Evolutionary conservation across 2,113 vertebrate genomes (phyloP).

Genomic region (Turnix velox): DNA sequence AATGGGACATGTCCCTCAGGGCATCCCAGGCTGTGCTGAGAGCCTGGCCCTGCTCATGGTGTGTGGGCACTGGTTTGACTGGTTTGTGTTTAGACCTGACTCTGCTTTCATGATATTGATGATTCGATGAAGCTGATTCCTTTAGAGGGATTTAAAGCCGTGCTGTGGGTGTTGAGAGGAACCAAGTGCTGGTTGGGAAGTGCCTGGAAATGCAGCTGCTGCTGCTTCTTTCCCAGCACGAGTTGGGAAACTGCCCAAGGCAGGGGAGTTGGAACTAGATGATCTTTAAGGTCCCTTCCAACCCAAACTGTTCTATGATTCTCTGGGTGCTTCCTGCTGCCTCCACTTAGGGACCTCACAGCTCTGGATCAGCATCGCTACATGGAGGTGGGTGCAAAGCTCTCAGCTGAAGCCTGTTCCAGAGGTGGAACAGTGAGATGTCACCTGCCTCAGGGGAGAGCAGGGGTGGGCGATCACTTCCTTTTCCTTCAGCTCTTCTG

Average conservation of each 20-base stretch:
- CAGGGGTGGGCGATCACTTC: not conserved
- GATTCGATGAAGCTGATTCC: not conserved
- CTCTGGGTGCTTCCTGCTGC: not conserved
- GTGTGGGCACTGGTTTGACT: not conserved
- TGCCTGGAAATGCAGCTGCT: not conserved
- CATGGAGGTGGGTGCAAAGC: not conserved
- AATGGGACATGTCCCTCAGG: not conserved
- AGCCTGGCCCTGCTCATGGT: fast-evolving
- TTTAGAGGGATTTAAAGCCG: not conserved
- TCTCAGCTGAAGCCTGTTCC: not conserved
- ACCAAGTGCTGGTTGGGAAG: not conserved
- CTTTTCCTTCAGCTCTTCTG: not conserved
- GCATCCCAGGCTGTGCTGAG: not conserved
- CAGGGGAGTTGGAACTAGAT: too few relatives aligned
- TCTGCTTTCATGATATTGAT: too few relatives aligned
- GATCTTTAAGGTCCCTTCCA: too few relatives aligned
- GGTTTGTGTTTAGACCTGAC: not conserved
- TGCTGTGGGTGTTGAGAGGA: not conserved
- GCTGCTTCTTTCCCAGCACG: not conserved
- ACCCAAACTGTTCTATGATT: too few relatives aligned
- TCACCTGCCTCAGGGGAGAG: not conserved
- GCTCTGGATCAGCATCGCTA: not conserved
- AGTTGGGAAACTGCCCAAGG: too few relatives aligned
- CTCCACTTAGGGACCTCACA: not conserved
- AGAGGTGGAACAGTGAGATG: fast-evolving